These are phyloP conservation scores for Thalassoma bifasciatum DNA, from an alignment of 2,113 vertebrate species.

Conservation along the genomic window DNA sequence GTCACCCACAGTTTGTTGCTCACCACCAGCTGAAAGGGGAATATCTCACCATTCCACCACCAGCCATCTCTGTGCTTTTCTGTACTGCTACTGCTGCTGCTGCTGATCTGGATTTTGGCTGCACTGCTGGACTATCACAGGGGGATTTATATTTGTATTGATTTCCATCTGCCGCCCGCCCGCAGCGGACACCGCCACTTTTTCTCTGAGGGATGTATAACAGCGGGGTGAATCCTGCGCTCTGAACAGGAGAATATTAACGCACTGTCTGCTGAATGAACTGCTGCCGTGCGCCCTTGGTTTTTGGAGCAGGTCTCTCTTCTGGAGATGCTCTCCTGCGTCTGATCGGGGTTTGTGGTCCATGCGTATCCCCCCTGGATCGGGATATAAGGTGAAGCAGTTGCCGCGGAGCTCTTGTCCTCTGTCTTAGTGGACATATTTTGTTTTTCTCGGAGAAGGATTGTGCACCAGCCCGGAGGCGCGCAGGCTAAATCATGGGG, in stretches of 20 bases:
- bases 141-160: slow-evolving; percentile 74
- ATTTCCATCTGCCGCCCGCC: slow-evolving; percentile 44
- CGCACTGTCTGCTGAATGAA: slow-evolving; percentile 67
- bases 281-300: slow-evolving; percentile 64
- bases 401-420: slow-evolving; percentile 41
- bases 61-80: slow-evolving; percentile 26
- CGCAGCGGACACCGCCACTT: slow-evolving; percentile 53
- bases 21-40: slow-evolving; percentile 63
- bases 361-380: slow-evolving; percentile 38
- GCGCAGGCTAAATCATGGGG: slow-evolving; percentile 81
- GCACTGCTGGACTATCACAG: slow-evolving; percentile 57
- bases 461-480: slow-evolving; percentile 74
- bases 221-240: slow-evolving; percentile 48
- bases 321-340: slow-evolving; percentile 60
- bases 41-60: slow-evolving; percentile 55
- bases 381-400: slow-evolving; percentile 67
- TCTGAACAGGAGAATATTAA: slow-evolving; percentile 63
- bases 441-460: slow-evolving; percentile 48
- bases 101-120: slow-evolving; percentile 68
- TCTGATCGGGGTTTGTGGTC: slow-evolving; percentile 45
- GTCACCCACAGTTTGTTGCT: slow-evolving; percentile 63
- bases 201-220: slow-evolving; percentile 75
- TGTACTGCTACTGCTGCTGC: slow-evolving; percentile 52
- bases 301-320: slow-evolving; percentile 58
- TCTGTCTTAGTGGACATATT: slow-evolving; percentile 29